Conservation (phyloP, 2,797 vertebrate species). For the Calcarius lapponicus region DNA sequence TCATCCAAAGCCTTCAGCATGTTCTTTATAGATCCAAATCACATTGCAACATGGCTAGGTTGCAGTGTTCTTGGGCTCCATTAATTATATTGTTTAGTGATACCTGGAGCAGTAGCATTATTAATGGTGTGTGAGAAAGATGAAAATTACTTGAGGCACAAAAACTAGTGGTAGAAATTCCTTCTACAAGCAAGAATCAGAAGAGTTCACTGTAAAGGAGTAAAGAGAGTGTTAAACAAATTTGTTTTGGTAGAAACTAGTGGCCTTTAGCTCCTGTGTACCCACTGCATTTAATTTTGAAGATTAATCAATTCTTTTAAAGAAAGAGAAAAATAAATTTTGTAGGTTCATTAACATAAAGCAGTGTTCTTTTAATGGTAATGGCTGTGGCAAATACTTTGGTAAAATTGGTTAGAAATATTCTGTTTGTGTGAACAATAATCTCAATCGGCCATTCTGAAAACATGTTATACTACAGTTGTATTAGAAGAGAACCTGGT, state of each 20-base stretch:
- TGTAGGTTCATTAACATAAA: neutral
- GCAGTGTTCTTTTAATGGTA: neutral
- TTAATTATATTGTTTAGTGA: conserved; percentile 40
- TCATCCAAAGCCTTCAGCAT: conserved; percentile 1
- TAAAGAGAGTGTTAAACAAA: neutral
- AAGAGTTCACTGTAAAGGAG: neutral
- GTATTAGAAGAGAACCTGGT: neutral
- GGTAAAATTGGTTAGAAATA: neutral
- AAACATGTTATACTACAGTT: neutral
- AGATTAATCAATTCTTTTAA: neutral
- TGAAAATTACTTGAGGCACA: conserved; percentile 37
- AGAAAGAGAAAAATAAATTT: neutral
- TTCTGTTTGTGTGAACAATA: neutral
- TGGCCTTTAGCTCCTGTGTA: neutral
- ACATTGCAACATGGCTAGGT: neutral
- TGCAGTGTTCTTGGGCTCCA: neutral
- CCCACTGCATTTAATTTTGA: neutral
- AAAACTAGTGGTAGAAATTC: conserved; percentile 5
- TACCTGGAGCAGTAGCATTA: conserved; percentile 16
- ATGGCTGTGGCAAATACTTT: neutral
- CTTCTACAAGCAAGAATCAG: neutral
- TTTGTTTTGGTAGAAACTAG: neutral
- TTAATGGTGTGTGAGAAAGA: conserved; percentile 41
- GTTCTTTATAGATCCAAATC: conserved; percentile 12
- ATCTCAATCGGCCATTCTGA: neutral